Evolutionary conservation across 1,140 invertebrate genomes (phyloP).

Genomic region (Drosophila sp.): DNA sequence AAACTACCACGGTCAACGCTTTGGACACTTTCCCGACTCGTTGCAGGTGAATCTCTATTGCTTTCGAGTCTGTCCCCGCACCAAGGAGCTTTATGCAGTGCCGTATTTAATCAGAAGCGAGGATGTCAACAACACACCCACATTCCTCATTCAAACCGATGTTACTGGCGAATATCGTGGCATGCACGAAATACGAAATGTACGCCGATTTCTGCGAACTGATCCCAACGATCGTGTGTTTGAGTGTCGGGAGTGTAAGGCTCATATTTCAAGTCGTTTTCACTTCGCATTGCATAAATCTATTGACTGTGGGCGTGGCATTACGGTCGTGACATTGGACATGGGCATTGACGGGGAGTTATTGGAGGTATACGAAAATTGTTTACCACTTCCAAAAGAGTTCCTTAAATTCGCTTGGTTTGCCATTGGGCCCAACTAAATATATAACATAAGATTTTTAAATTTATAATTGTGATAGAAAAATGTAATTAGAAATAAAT

Average conservation of each 20-base stretch:
- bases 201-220: constrained; percentile 38
- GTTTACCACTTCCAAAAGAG: constrained; percentile 50
- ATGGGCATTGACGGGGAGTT: constrained; percentile 46
- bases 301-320: constrained; percentile 52
- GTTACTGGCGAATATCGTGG: constrained; percentile 49
- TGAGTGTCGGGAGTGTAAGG: constrained; percentile 52
- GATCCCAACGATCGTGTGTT: constrained; percentile 46
- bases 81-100: constrained; percentile 60
- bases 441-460: constrained; percentile 4
- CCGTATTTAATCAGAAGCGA: constrained; percentile 53
- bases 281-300: constrained; percentile 55
- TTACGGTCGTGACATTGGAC: constrained; percentile 30
- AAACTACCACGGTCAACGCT: constrained; percentile 26
- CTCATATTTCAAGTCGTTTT: constrained; percentile 43
- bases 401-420: constrained; percentile 63
- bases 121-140: constrained; percentile 53
- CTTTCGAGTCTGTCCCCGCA: constrained; percentile 54
- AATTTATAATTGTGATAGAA: not conserved
- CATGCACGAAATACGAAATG: constrained; percentile 42
- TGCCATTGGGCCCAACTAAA: constrained; percentile 35
- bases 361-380: constrained; percentile 62
- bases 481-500: not conserved
- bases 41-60: constrained; percentile 53
- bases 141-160: constrained; percentile 59
- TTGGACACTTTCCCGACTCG: constrained; percentile 28